Percentiles rank a stretch among this genome's conserved stretches.
phyloP scores from a whole-genome alignment of 53 echinoderm and acorn worm genomes.

The Stichopus horrens region DNA sequence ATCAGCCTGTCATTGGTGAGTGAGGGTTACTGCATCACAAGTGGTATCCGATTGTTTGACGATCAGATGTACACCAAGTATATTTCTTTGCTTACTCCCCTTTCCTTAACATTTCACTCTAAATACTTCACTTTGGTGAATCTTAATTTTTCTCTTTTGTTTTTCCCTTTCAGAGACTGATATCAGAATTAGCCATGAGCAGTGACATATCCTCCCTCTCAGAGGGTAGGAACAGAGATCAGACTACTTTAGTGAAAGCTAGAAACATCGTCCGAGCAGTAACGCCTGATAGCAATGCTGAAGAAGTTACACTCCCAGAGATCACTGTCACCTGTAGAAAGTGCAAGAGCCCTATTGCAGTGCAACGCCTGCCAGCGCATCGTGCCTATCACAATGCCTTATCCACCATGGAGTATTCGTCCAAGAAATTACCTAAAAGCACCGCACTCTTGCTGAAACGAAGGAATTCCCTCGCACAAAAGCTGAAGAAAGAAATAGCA shows the following conservation, averaged over 20 bases:
- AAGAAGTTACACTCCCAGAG: slow-evolving; percentile 67
- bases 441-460: slow-evolving; percentile 60
- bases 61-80: too few relatives aligned
- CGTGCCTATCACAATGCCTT: slow-evolving; percentile 81
- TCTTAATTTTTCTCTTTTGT: too few relatives aligned
- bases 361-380: slow-evolving; percentile 74
- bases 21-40: too few relatives aligned
- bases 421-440: slow-evolving; percentile 54
- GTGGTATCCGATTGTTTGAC: too few relatives aligned
- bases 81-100: too few relatives aligned
- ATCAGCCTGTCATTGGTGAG: too few relatives aligned
- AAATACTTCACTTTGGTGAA: too few relatives aligned
- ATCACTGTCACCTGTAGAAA: slow-evolving; percentile 82
- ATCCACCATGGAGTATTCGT: slow-evolving; percentile 59
- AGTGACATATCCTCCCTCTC: slow-evolving; percentile 82
- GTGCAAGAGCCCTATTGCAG: slow-evolving; percentile 67
- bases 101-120: too few relatives aligned
- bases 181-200: slow-evolving; percentile 58
- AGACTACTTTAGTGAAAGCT: slow-evolving; percentile 61
- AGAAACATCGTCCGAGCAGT: slow-evolving; percentile 62
- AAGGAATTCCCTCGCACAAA: slow-evolving; percentile 60
- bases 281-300: slow-evolving; percentile 72
- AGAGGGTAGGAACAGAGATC: slow-evolving; percentile 60
- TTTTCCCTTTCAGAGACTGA: too few relatives aligned
- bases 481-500: slow-evolving; percentile 48